Base-by-base conservation (phyloP, 2,113 vertebrate genomes). In the Ceyx margarethae region DNA sequence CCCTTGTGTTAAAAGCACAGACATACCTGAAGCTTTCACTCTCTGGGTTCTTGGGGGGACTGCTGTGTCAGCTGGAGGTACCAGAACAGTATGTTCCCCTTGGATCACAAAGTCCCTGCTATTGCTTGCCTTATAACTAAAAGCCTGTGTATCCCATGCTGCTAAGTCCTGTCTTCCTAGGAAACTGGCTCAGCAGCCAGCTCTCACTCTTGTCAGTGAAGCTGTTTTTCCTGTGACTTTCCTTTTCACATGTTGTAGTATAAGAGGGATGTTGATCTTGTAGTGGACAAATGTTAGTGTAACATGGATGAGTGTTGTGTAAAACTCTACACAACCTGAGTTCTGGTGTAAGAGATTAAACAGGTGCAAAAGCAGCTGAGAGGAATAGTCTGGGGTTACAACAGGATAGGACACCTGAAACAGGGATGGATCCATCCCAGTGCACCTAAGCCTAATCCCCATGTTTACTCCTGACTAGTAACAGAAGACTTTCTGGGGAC, bases 31-130 rank as follows among this genome's bases (percentile, higher is more conserved):
- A 35, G 35, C 35, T 35, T 35, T 35, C 35, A 35, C 35, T 35
- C 35, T 35, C 35, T 35, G 35, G 35, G 29, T 33, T 48, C 28
- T 19, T 28, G 31, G 3, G 11, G 20, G 19, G 20, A 15, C 21
- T 13, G 5, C 43, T 6, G 1, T 0, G 1, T 11, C 40, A 4
- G 13, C 13, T 61, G 46, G 50, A 5, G 29, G 33, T 17, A 28
- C 18, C n/a, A 62, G 21, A 61, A 13, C 13, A 79, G 15, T 11
- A 15, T 28, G 17, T 23, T 45, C 12, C 25, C 5, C 57, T 19
- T 5, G 11, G 23, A 16, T 43, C 13, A 18, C 25, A 0, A 15
- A 54, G 5, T 3, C 67, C 48, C 53, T 9, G 21, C 14, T 85
- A 1, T 13, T 46, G 5, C n/a, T 68, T n/a, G 25, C 53, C 42